Percentiles rank a stretch among this genome's conserved stretches.
Conservation (phyloP, 2,797 vertebrate species). For the Siniperca undulata region DNA sequence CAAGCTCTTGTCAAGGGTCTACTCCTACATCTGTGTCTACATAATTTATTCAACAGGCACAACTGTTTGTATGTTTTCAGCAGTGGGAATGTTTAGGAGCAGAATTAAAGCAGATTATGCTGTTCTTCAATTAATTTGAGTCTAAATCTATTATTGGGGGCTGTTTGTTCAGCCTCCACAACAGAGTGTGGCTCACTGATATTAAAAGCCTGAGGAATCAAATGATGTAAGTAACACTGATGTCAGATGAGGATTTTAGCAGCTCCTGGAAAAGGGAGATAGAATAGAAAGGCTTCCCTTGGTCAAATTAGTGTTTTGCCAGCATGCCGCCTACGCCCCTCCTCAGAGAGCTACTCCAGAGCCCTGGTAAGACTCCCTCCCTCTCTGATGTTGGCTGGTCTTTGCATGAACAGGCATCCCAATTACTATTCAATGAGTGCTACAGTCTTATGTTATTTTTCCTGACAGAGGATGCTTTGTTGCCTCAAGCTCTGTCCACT, state of each 20-base stretch:
- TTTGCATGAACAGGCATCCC: slow-evolving; percentile 55
- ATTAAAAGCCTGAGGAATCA: slow-evolving; percentile 48
- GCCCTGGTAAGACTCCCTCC: slow-evolving; percentile 44
- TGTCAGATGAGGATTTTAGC: slow-evolving; percentile 57
- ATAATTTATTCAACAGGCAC: slow-evolving; percentile 67
- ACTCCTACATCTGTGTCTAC: slow-evolving; percentile 65
- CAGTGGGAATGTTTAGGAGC: slow-evolving; percentile 25
- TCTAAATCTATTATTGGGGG: slow-evolving; percentile 30
- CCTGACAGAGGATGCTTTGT: slow-evolving; percentile 23
- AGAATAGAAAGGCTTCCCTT: slow-evolving; percentile 58
- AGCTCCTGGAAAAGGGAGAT: slow-evolving; percentile 57
- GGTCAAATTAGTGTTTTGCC: slow-evolving; percentile 73
- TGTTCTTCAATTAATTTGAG: slow-evolving; percentile 41
- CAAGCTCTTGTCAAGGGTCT: slow-evolving; percentile 46
- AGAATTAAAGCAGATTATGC: slow-evolving; percentile 4
- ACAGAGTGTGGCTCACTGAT: slow-evolving; percentile 16
- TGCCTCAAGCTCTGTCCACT: slow-evolving; percentile 8
- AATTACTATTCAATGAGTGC: slow-evolving; percentile 56
- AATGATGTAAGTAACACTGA: slow-evolving; percentile 35
- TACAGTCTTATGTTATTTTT: slow-evolving; percentile 39
- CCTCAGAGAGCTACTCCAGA: slow-evolving; percentile 68
- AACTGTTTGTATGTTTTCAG: slow-evolving; percentile 50
- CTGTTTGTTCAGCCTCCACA: slow-evolving; percentile 38
- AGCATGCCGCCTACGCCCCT: slow-evolving; percentile 63
- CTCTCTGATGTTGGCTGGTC: slow-evolving; percentile 62